Evolutionary conservation across 1,140 invertebrate genomes (phyloP).

Genomic region (Vanessa tameamea): DNA sequence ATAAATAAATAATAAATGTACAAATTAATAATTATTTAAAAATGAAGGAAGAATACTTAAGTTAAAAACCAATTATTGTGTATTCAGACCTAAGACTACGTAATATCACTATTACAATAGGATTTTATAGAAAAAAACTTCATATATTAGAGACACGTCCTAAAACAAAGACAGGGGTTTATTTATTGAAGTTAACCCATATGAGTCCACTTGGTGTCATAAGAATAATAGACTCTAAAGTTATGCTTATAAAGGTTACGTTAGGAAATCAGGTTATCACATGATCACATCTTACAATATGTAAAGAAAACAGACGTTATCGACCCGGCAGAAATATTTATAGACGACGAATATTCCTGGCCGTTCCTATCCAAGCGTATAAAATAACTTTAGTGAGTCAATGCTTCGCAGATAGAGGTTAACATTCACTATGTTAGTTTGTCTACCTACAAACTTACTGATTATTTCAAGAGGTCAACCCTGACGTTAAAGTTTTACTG

Average conservation of each 20-base stretch:
- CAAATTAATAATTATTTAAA: too few relatives aligned
- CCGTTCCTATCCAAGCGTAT: background rate
- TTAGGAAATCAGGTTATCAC: background rate
- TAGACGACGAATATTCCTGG: constrained; percentile 3
- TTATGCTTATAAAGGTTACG: background rate
- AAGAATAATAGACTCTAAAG: background rate
- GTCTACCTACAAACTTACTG: background rate
- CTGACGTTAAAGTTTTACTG: too few relatives aligned
- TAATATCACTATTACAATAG: too few relatives aligned
- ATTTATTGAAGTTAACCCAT: background rate
- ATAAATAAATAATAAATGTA: too few relatives aligned
- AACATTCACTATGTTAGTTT: background rate
- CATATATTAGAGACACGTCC: too few relatives aligned
- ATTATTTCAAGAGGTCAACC: background rate
- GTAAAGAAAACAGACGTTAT: constrained; percentile 8
- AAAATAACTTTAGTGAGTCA: background rate
- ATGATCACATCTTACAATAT: constrained; percentile 6
- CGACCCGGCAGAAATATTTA: constrained; percentile 5
- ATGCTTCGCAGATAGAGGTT: background rate
- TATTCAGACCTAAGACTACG: too few relatives aligned
- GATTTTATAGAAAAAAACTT: too few relatives aligned
- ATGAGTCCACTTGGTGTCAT: background rate
- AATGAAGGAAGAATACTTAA: too few relatives aligned
- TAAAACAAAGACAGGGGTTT: background rate
- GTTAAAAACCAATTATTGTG: too few relatives aligned